phyloP scores from a whole-genome alignment of 1,140 invertebrate genomes.

The Zaprionus ornatus region DNA sequence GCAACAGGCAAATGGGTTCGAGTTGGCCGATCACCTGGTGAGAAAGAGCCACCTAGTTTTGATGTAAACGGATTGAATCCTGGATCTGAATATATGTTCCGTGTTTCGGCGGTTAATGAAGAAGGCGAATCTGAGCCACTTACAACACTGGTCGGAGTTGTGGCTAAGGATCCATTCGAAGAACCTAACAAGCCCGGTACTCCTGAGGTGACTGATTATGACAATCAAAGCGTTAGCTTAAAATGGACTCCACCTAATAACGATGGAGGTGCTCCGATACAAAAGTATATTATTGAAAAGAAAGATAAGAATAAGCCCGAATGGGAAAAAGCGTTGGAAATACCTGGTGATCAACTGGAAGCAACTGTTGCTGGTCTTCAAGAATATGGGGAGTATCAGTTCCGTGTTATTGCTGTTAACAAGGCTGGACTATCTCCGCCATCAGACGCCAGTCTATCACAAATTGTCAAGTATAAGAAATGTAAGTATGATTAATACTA shows the following conservation, averaged over 20 bases:
- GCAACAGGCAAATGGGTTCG: constrained; percentile 94
- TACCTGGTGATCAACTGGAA: constrained; percentile 90
- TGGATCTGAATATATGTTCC: constrained; percentile 97
- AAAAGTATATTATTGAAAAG: constrained; percentile 99
- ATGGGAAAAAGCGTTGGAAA: constrained; percentile 96
- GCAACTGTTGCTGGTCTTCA: constrained; percentile 94
- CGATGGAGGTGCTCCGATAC: constrained; percentile 97
- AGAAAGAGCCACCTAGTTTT: constrained; percentile 90
- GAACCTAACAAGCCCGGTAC: constrained; percentile 93
- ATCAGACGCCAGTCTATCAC: constrained; percentile 97
- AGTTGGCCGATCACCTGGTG: constrained; percentile 89
- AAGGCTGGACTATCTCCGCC: constrained; percentile 96
- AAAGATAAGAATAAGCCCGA: constrained; percentile 95
- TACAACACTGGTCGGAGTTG: constrained; percentile 91
- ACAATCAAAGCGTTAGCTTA: constrained; percentile 96
- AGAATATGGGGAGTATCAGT: constrained; percentile 97
- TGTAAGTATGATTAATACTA: constrained; percentile 86
- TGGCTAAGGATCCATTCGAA: constrained; percentile 99
- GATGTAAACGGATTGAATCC: constrained; percentile 95
- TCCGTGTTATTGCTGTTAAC: constrained; percentile 97
- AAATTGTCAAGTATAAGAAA: constrained; percentile 94
- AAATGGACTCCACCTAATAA: constrained; percentile 96
- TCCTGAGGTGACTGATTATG: constrained; percentile 95
- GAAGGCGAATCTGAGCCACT: constrained; percentile 98
- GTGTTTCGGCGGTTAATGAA: constrained; percentile 97